Conservation (phyloP, 2,888 invertebrate species). For the Netelia fuscicornis region DNA sequence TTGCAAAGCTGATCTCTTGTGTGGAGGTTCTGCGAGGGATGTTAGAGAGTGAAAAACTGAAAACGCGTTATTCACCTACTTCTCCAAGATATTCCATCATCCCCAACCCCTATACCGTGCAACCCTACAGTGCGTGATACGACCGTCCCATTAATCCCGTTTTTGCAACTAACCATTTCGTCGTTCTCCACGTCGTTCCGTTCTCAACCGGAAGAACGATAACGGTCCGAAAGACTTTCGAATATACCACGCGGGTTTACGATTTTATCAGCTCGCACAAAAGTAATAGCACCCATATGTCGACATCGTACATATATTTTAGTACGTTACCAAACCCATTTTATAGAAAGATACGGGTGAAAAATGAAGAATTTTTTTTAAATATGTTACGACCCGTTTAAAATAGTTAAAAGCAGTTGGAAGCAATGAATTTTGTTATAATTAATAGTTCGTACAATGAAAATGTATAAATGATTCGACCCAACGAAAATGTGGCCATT, state of each 20-base stretch:
- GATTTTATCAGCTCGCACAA: conserved; percentile 2
- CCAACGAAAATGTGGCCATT: background rate
- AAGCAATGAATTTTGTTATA: too few species aligned
- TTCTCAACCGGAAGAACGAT: conserved; percentile 79
- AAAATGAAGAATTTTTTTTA: too few species aligned
- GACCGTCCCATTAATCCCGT: conserved; percentile 79
- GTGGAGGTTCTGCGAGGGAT: background rate
- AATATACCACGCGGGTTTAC: conserved; percentile 5
- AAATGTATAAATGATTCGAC: background rate
- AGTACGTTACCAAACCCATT: too few species aligned
- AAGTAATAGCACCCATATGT: background rate
- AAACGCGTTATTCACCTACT: conserved; percentile 38
- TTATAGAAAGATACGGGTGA: too few species aligned
- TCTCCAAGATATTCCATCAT: conserved; percentile 78
- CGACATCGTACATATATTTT: too few species aligned
- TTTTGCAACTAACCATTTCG: conserved; percentile 71
- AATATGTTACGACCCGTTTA: too few species aligned
- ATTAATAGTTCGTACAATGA: background rate
- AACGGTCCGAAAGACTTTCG: conserved; percentile 65
- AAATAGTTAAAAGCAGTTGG: too few species aligned
- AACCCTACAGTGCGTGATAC: conserved; percentile 76
- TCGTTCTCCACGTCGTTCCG: conserved; percentile 50
- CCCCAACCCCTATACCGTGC: conserved; percentile 70
- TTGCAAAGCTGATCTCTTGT: background rate
- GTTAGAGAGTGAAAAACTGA: conserved; percentile 5